Conservation (phyloP, 2,797 vertebrate genomes). For the Sardinella longiceps region DNA sequence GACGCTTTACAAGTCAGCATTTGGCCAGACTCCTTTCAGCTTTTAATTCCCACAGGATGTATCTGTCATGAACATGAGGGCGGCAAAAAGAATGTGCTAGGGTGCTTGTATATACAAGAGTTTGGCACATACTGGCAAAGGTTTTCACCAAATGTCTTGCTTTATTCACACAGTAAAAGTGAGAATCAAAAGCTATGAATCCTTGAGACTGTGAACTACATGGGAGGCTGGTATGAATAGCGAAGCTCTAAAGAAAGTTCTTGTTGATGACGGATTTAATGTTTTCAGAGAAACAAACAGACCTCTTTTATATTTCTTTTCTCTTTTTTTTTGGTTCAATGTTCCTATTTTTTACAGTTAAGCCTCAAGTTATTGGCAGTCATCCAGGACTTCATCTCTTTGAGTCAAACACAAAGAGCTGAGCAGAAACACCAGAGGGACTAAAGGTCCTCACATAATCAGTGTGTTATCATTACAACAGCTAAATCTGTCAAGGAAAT, state of each 20-base stretch:
- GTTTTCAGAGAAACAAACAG: not conserved
- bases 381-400: not conserved
- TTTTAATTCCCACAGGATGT: not conserved
- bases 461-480: not conserved
- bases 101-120: not conserved
- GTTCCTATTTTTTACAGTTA: slow-evolving; percentile 7
- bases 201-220: not conserved
- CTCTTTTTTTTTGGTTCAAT: no score
- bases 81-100: not conserved
- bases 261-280: not conserved
- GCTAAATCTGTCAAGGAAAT: slow-evolving; percentile 6
- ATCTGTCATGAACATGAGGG: not conserved
- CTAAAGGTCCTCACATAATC: not conserved
- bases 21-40: not conserved
- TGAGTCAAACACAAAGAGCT: not conserved
- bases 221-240: not conserved
- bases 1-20: not conserved
- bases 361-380: slow-evolving; percentile 4
- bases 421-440: not conserved
- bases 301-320: not conserved
- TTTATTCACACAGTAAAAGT: slow-evolving; percentile 6
- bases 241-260: not conserved
- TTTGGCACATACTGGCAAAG: not conserved
- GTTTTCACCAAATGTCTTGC: not conserved
- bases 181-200: slow-evolving; percentile 19